A percentile compares a stretch with the other conserved stretches of the same genome.
These are phyloP conservation scores for Strix occidentalis DNA, from an alignment of 2,797 vertebrate species.

Conservation along the genomic window DNA sequence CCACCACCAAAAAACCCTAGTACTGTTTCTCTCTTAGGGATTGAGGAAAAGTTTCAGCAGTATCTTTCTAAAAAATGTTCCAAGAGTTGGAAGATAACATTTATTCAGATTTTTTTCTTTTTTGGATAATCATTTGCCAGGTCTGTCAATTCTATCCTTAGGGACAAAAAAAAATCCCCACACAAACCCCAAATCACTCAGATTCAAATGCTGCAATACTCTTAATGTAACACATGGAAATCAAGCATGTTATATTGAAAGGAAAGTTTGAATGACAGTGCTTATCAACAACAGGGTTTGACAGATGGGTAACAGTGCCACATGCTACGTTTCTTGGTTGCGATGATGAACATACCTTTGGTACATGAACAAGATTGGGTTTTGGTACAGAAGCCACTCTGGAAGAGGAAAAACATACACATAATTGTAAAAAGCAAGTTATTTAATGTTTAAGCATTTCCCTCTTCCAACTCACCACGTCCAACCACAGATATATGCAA, in stretches of 20 bases:
- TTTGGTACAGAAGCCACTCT: constrained; percentile 81
- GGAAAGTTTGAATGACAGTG: background rate
- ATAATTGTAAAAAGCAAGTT: background rate
- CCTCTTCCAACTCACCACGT: background rate
- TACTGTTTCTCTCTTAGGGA: background rate
- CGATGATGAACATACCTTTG: constrained; percentile 81
- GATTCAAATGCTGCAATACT: background rate
- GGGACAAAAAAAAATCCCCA: too few species aligned
- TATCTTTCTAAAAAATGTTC: background rate
- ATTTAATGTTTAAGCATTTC: background rate
- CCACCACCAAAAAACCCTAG: fast-evolving
- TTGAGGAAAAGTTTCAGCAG: background rate
- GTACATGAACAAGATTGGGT: constrained; percentile 77
- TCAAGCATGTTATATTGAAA: background rate
- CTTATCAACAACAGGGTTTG: constrained; percentile 9
- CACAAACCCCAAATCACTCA: background rate
- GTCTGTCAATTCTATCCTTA: background rate
- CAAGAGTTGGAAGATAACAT: background rate
- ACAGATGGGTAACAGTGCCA: background rate
- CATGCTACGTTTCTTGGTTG: background rate
- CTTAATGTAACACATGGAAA: background rate
- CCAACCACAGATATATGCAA: background rate
- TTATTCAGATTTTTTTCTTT: background rate
- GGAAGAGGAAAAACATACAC: constrained; percentile 50
- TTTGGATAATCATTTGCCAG: background rate